Conservation (phyloP, 2,888 invertebrate species). For the Thelaira solivaga region DNA sequence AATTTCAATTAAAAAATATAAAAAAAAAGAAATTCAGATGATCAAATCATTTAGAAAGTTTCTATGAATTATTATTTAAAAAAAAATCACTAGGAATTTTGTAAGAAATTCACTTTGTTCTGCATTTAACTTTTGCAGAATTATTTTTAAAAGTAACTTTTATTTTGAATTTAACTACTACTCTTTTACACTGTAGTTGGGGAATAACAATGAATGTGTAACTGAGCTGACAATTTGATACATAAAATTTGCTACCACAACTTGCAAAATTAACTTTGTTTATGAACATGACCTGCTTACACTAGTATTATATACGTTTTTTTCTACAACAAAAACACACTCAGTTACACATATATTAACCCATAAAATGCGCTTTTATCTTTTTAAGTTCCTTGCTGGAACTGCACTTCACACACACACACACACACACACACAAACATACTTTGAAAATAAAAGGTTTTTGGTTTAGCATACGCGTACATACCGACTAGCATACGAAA, state of each 20-base stretch:
- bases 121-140: no score
- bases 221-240: not conserved
- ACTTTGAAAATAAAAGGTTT: no score
- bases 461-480: no score
- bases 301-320: not conserved
- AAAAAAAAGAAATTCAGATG: no score
- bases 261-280: conserved; percentile 6
- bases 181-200: not conserved
- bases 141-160: not conserved
- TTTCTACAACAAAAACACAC: not conserved
- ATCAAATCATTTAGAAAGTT: no score
- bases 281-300: conserved; percentile 39
- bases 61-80: no score
- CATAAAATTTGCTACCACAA: not conserved
- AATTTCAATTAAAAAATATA: no score
- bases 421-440: not conserved
- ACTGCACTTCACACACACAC: not conserved
- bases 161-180: not conserved
- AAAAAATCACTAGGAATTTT: no score
- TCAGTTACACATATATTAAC: not conserved
- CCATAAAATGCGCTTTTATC: conserved; percentile 36
- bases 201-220: conserved; percentile 1
- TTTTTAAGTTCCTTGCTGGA: conserved; percentile 5
- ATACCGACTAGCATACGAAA: no score
- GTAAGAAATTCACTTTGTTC: no score